Evolutionary conservation across 2,888 invertebrate species (phyloP), one percentile per base, ranked within the genome.

Genomic region (Mechanitis mazaeus): DNA sequence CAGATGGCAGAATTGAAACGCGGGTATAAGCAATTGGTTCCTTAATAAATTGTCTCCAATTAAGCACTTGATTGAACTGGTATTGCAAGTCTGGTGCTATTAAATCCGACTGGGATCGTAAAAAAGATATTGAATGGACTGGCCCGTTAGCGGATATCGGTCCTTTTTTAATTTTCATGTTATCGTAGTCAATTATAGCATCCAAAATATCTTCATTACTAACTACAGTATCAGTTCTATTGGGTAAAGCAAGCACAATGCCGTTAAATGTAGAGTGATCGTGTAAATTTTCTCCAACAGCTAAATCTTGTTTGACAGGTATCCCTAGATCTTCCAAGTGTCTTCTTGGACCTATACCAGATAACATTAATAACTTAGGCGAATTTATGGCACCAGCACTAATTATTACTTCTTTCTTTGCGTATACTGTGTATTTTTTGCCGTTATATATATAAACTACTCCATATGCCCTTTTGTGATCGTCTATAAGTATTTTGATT

Each of bases 71-170:
- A 66, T 92, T 91, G 33, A 92, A 89, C 56, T 91, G 87, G 67
- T 79, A 92, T 75, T 94, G 93, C 6, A 94, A 88, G 72, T 94
- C 93, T 0, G 94, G 94, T 3, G 91, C 82, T 5, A 80, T 81
- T 0, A 85, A 77, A 50, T 78, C 31, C 31, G 91, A 90, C 2
- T 80, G 73, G 0, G 80, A 93, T 75, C 91, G 91, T 0, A 91
- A 79, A 71, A 94, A 93, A 0, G 91, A 91, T 20, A 92, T 87
- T 0, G 91, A 84, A 68, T 88, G 90, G 0, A 92, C 73, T 0
- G 92, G 80, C 0, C 93, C 93, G 9, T 91, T 91, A 0, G 84
- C 81, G 1, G 92, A 77, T 20, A 93, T 69, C 0, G 92, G 92
- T 1, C 92, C 92, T 4, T 75, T 58, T 66, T 84, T 84, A 0